Base-by-base conservation (phyloP, 2,888 invertebrate genomes). In the Rotaria magnacalcarata region DNA sequence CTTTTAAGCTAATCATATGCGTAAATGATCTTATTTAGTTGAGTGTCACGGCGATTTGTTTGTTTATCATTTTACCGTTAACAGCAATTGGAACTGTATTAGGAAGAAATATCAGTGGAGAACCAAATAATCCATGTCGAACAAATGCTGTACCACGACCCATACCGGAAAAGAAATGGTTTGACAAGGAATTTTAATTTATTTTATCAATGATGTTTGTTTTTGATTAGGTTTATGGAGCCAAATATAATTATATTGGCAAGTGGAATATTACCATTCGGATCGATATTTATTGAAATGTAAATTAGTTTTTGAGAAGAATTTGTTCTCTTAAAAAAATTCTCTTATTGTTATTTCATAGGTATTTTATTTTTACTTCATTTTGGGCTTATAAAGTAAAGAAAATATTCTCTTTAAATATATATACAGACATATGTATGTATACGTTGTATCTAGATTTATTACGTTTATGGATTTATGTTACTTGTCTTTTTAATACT, bases 251-350 rank as follows among this genome's bases (percentile, higher is more conserved):
- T 99, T 88, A 95, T 97, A 87, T 93, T 96, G 88, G 93, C 97
- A 84, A 98, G 99, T 88, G 99, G 99, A 85, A 94, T 99, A 87
- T 92, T 99, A 89, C 99, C 99, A 0, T 99, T 99, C 92, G 99
- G 99, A 84, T 98, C 98, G 85, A 99, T 99, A 90, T 99, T 99
- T 92, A 99, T 99, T 92, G 99, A 99, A 93, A 99, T 99, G 98
- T 97, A 92, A 92, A 16, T 34, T 14, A 60, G 10, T 60, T 27
- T 27, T 2, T 27, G 34, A 34, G 34, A 34, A 34, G 34, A 34
- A 34, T 34, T 41, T 34, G 1, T 34, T 50, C 19, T 34, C 2
- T 34, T 19, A 67, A 41, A 34, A 34, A 27, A 0, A 19, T 14
- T 34, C 19, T 67, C 14, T 19, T 34, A 8, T 34, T 27, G 0